Conservation (phyloP, 2,888 invertebrate species). For the Apantesis nais region DNA sequence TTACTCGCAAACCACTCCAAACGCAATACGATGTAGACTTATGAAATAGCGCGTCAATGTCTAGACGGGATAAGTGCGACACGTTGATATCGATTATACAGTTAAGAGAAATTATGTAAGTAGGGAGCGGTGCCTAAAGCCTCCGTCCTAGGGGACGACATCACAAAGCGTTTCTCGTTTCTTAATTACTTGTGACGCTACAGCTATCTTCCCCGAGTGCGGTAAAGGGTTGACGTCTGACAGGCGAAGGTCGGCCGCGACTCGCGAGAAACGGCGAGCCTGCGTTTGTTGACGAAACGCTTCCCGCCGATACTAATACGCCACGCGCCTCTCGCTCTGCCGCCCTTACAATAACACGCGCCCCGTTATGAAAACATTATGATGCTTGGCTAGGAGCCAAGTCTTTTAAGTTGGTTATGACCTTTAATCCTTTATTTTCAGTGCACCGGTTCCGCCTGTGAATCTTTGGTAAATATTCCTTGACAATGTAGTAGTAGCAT, state of each 20-base stretch:
- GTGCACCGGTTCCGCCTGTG: constrained; percentile 11
- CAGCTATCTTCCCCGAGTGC: constrained; percentile 66
- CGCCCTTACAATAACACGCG: constrained; percentile 45
- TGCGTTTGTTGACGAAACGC: constrained; percentile 25
- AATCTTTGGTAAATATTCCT: constrained; percentile 10
- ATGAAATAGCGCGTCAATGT: constrained; percentile 61
- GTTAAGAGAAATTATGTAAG: constrained; percentile 80
- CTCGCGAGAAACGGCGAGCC: constrained; percentile 26
- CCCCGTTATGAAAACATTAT: constrained; percentile 65
- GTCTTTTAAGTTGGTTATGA: too few relatives aligned
- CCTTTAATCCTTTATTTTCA: not conserved
- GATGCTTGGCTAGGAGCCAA: too few relatives aligned
- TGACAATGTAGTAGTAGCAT: too few relatives aligned
- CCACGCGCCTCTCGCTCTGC: constrained; percentile 27
- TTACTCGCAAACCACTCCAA: constrained; percentile 55
- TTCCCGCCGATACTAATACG: constrained; percentile 39
- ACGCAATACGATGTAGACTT: constrained; percentile 61
- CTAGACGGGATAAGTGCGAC: constrained; percentile 72
- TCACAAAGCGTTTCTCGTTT: constrained; percentile 72
- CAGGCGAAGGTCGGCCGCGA: constrained; percentile 46
- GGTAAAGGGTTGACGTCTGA: constrained; percentile 65
- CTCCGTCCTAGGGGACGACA: constrained; percentile 51
- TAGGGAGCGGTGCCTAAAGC: constrained; percentile 67
- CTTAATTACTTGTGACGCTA: constrained; percentile 80
- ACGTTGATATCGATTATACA: constrained; percentile 80